Evolutionary conservation across 1,140 invertebrate genomes (phyloP), one percentile per base, ranked within the genome.

Genomic region (Drosophila sturtevanti): DNA sequence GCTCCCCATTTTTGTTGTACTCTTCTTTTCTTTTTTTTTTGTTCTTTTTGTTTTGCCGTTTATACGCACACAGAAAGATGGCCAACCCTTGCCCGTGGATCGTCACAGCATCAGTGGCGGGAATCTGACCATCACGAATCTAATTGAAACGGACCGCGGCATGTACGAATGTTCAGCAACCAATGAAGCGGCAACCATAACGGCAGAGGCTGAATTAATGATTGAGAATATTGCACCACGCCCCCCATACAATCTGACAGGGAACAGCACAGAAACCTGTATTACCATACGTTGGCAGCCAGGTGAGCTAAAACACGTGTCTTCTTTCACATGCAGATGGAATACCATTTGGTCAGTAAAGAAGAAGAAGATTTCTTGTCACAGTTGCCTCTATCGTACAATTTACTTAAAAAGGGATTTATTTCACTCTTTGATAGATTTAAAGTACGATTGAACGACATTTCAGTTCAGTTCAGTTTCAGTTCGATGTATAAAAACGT

Each of bases 161-260:
- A 92, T 96, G 66, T 99, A 98, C 92, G 96, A 98, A 91, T 99
- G 98, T 92, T 95, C 97, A 34, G 96, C 97, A 1, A 96, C 95
- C 70, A 99, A 99, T 92, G 97, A 98, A 89, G 97, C 98, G 7
- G 97, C 97, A n/a, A 97, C 96, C 9, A 95, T 98, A 27, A 95
- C 96, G 1, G 94, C 95, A 0, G 95, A 97, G 91, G 97, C 97
- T 1, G 96, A 98, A 92, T 93, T 99, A 37, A 95, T 98, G 91
- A 95, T 99, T 60, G 95, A 98, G 92, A 95, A 98, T 85, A 93
- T 95, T 37, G 96, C 97, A 24, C 97, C 98, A 7, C 95, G 98
- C 87, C 97, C 98, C 4, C 98, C 98, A 0, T 97, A 97, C 92
- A 98, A 98, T 93, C 93, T 99, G 2, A 96, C 95, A 34, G 96